Evolutionary conservation across 2,888 invertebrate species (phyloP), one percentile per base, ranked within the genome.

Genomic region (Orthosia gracilis): DNA sequence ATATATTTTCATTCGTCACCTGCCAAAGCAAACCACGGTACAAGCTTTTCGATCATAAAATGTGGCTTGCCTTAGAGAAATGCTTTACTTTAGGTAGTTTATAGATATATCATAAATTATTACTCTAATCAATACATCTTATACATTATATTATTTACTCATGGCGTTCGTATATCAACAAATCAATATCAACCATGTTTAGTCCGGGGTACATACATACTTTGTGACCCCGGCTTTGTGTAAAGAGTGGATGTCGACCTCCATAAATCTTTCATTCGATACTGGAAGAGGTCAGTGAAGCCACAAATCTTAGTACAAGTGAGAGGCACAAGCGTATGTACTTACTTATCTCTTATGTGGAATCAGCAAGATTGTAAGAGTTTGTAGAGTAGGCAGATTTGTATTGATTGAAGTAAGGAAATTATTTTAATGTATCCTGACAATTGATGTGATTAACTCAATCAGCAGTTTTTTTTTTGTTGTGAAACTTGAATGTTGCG

Each of bases 221-320:
- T 85, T 86, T 82, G 82, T 85, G 86, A 84, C 84, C 81, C 77
- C 79, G 82, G 86, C 87, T 87, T 89, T 91, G 89, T 90, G 88
- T 89, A 90, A 90, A 91, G 91, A 92, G 91, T 91, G 87, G 88
- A 89, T 89, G 85, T 88, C 89, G 92, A 93, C 94, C 94, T 88
- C 92, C 87, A 94, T 94, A 94, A 94, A 94, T 94, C 94, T 92
- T 89, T 85, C 87, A 89, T 93, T 91, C 90, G 90, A 90, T 90
- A 85, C 85, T 86, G 87, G 83, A 87, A 77, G 88, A 90, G 92
- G 90, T 92, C 92, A 90, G 89, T 88, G 86, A 86, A 90, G 89
- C 89, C 89, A 88, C 88, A 78, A 73, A 82, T 78, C 69, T 74
- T 64, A 69, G 59, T 50, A 54, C 65, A 81, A 83, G 72, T 68